Base-by-base conservation (phyloP, 2,113 vertebrate genomes). In the Seriola rivoliana region DNA sequence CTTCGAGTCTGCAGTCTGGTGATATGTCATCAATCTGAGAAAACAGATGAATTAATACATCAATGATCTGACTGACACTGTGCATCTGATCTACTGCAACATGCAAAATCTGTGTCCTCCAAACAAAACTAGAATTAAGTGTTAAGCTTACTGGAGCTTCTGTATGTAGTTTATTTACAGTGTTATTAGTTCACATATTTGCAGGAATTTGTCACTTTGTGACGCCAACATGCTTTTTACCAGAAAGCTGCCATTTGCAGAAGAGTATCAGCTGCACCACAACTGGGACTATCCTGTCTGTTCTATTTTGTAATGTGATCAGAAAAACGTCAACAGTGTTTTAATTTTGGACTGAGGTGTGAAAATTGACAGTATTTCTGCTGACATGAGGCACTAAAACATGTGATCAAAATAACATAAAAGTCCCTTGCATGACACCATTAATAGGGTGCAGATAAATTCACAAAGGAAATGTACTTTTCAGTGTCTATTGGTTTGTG, bases 351-450 rank as follows among this genome's bases (percentile, higher is more conserved):
- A 71, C 23, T 9, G 40, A 25, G 6, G 23, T 50, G 16, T 67
- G 34, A 77, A 85, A 71, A 67, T 29, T 8, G 25, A 50, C 38
- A 55, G 54, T 12, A 25, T 44, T 34, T 55, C 29, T 68, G 44
- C 7, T 67, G 60, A 14, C n/a, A 34, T 54, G 13, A 54, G 21
- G 44, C 55, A n/a, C 21, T 10, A 4, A 59, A 62, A 64, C 25
- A 55, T 58, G 9, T 81, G 73, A 73, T 70, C 19, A 68, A 54
- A 34, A 79, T 34, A 54, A 77, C 21, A 75, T 13, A 19, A 36
- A 78, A 63, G 42, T n/a, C 16, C 21, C 3, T n/a, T 40, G 34
- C 29, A 14, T 70, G 58, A 67, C 59, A 78, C n/a, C 63, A 66
- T 4, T 3, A 48, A 1, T 21, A 59, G 29, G 4, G 13, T 23